A percentile compares a stretch with the other conserved stretches of the same genome.
Conservation (phyloP, 2,113 vertebrate genomes). For the Phylloscopus trochilus region DNA sequence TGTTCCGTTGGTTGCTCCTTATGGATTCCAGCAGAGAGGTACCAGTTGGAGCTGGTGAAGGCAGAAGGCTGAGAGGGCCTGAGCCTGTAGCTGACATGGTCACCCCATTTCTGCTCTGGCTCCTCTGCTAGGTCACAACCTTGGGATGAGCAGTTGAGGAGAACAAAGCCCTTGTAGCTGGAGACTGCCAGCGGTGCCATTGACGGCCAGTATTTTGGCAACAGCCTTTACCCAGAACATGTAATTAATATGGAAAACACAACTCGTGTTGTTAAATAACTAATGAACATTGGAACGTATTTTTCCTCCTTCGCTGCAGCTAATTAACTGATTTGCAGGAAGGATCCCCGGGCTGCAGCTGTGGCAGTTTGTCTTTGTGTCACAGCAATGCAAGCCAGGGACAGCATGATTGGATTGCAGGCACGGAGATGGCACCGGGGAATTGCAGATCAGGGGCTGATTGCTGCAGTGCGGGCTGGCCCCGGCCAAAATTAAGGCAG, state of each 20-base stretch:
- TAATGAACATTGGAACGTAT: not conserved
- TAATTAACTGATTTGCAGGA: slow-evolving; percentile 16
- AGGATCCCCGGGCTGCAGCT: not conserved
- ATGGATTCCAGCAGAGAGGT: not conserved
- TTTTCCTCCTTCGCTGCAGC: not conserved
- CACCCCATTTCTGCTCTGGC: not conserved
- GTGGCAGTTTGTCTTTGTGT: not conserved
- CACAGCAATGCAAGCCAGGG: not conserved
- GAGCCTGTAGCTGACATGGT: accelerated
- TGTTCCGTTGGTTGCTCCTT: not conserved
- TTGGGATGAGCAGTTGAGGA: not conserved
- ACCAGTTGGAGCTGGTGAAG: accelerated
- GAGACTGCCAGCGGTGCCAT: not conserved
- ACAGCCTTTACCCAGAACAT: not conserved
- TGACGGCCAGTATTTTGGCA: not conserved
- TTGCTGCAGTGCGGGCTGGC: not conserved
- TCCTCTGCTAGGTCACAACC: not conserved
- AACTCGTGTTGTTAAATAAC: slow-evolving; percentile 27
- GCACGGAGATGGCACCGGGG: not conserved
- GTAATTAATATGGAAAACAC: slow-evolving; percentile 31
- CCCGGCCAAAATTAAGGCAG: not conserved
- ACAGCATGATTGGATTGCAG: not conserved
- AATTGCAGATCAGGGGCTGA: not conserved
- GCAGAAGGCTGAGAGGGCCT: not conserved
- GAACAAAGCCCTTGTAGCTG: not conserved